Evolutionary conservation across 2,888 invertebrate species (phyloP).

Genomic region (Eupeodes latifasciatus): DNA sequence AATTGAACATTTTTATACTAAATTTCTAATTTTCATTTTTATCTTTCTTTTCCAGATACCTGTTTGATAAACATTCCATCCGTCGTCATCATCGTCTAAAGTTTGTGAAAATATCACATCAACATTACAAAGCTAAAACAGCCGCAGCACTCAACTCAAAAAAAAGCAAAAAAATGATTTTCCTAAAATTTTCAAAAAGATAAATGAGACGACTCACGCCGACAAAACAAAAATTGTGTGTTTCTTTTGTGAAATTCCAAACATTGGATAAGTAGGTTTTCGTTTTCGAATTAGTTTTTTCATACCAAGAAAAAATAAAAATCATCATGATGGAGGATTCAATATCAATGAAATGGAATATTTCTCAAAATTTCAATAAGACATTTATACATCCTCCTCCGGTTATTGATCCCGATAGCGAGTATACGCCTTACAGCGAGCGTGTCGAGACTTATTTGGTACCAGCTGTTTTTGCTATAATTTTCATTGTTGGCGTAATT

Average conservation of each 20-base stretch:
- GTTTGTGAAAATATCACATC: not conserved
- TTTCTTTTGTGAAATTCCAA: not conserved
- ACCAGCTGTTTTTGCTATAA: slow-evolving; percentile 92
- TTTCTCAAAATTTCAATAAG: slow-evolving; percentile 28
- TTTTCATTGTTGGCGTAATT: slow-evolving; percentile 94
- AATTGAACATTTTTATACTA: slow-evolving; percentile 15
- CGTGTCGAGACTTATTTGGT: slow-evolving; percentile 94
- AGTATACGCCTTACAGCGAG: slow-evolving; percentile 88
- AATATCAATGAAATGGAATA: slow-evolving; percentile 48
- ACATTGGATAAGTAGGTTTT: not conserved
- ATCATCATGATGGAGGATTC: slow-evolving; percentile 54
- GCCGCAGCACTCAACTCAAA: not conserved
- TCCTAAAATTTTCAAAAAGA: slow-evolving; percentile 9
- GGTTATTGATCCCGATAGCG: slow-evolving; percentile 50
- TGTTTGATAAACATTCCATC: slow-evolving; percentile 3
- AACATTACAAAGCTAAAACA: no score
- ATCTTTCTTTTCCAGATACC: slow-evolving; percentile 2
- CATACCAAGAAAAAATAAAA: not conserved
- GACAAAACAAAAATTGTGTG: not conserved
- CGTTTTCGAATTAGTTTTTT: not conserved
- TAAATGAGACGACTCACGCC: not conserved
- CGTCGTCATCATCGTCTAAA: not conserved
- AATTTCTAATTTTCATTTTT: not conserved
- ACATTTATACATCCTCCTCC: slow-evolving; percentile 1
- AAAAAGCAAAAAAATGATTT: slow-evolving; percentile 30